phyloP scores from a whole-genome alignment of 1,140 invertebrate genomes.

The Rhagoletis pomonella region DNA sequence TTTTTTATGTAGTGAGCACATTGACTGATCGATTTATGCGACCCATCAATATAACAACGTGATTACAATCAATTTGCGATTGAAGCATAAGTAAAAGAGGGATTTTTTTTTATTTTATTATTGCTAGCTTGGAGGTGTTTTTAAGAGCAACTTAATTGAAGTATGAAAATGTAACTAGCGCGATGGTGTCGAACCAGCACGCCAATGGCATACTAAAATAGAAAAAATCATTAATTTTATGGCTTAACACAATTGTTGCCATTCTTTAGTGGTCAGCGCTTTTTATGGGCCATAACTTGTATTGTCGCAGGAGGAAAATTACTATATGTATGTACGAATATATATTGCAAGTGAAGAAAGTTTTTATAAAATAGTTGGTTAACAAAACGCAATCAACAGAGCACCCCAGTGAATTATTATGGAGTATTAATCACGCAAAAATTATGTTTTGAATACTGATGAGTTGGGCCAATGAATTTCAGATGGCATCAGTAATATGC shows the following conservation, averaged over 20 bases:
- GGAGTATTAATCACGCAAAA: slow-evolving; percentile 43
- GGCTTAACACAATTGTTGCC: slow-evolving; percentile 28
- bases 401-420: slow-evolving; percentile 16
- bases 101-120: background rate
- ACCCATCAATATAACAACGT: slow-evolving; percentile 53
- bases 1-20: background rate
- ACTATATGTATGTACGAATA: background rate
- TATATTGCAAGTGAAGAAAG: slow-evolving; percentile 9
- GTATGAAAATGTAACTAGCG: slow-evolving; percentile 49
- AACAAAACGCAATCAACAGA: background rate
- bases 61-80: slow-evolving; percentile 56
- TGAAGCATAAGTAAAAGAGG: background rate
- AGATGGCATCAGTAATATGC: slow-evolving; percentile 9
- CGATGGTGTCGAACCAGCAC: slow-evolving; percentile 9
- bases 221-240: slow-evolving; percentile 24
- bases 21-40: slow-evolving; percentile 55
- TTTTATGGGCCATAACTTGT: slow-evolving; percentile 48
- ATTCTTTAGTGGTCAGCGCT: slow-evolving; percentile 44
- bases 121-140: slow-evolving; percentile 21
- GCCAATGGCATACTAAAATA: slow-evolving; percentile 46
- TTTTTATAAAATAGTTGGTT: slow-evolving; percentile 44
- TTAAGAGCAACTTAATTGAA: slow-evolving; percentile 49
- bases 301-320: background rate
- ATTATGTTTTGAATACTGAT: slow-evolving; percentile 43
- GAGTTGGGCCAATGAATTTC: slow-evolving; percentile 32